phyloP scores from a whole-genome alignment of 2,888 invertebrate genomes.

The Teleogryllus oceanicus region DNA sequence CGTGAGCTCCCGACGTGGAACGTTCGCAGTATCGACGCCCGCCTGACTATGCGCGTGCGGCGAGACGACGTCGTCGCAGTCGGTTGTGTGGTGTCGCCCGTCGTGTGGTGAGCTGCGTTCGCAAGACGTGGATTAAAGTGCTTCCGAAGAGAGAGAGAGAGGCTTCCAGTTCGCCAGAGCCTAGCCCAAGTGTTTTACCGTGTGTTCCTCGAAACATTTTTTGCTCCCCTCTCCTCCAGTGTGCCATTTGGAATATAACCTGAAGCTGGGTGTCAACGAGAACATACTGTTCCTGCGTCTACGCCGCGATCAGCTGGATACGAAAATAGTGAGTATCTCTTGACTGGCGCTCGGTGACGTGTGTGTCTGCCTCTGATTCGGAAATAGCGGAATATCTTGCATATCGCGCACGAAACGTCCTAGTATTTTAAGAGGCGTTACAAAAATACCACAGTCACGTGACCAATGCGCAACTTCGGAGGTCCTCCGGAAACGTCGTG shows the following conservation, averaged over 20 bases:
- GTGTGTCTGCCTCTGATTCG: neutral
- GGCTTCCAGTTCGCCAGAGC: neutral
- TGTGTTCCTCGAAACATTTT: no score
- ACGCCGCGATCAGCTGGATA: neutral
- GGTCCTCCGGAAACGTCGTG: no score
- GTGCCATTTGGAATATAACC: neutral
- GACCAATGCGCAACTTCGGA: neutral
- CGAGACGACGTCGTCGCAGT: neutral
- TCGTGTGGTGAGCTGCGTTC: neutral
- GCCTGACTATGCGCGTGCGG: neutral
- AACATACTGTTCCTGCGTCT: neutral
- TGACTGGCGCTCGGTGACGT: neutral
- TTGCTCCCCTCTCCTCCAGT: neutral
- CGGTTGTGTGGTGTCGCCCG: neutral
- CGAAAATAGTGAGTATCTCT: neutral
- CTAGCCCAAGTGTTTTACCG: no score
- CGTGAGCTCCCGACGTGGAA: neutral
- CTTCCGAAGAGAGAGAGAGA: neutral
- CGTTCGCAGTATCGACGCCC: neutral
- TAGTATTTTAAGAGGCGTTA: neutral
- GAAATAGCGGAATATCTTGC: neutral
- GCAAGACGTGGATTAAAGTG: neutral
- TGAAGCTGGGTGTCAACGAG: neutral
- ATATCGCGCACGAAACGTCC: neutral
- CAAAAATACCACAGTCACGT: neutral